Conservation (phyloP, 2,888 invertebrate species). For the Dioctria rufipes region DNA sequence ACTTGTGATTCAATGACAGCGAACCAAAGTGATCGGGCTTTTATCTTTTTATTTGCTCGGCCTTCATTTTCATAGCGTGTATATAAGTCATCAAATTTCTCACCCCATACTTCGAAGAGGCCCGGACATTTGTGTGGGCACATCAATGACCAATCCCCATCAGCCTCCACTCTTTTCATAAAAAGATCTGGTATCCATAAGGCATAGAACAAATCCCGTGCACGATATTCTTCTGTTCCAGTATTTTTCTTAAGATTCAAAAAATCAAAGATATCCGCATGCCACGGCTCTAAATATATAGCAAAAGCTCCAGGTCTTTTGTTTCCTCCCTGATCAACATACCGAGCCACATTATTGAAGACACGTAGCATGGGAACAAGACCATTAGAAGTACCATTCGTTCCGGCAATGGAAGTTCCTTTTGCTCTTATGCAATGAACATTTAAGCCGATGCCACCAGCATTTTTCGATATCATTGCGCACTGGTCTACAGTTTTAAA, state of each 20-base stretch:
- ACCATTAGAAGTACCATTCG: constrained; percentile 95
- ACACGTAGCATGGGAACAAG: constrained; percentile 96
- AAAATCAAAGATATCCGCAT: constrained; percentile 96
- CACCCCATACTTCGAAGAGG: constrained; percentile 93
- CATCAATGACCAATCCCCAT: constrained; percentile 95
- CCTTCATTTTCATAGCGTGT: constrained; percentile 88
- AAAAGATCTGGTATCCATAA: constrained; percentile 99
- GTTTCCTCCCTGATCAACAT: constrained; percentile 98
- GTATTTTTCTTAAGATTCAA: constrained; percentile 96
- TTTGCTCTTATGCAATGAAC: constrained; percentile 95
- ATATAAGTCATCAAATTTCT: constrained; percentile 93
- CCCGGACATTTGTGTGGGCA: constrained; percentile 96
- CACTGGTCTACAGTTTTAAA: constrained; percentile 93
- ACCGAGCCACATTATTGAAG: constrained; percentile 95
- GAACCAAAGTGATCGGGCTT: constrained; percentile 93
- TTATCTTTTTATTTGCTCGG: constrained; percentile 78
- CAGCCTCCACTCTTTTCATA: constrained; percentile 92
- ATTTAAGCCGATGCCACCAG: constrained; percentile 97
- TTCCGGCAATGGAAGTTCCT: constrained; percentile 93
- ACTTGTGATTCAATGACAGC: constrained; percentile 95
- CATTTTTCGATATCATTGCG: constrained; percentile 95
- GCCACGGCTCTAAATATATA: constrained; percentile 99
- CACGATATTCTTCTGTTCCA: constrained; percentile 93
- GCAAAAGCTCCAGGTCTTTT: constrained; percentile 98
- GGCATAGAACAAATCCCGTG: constrained; percentile 96